These are phyloP conservation scores for Toxotes lorentzi DNA, from an alignment of 2,797 vertebrate genomes.

Conservation along the genomic window DNA sequence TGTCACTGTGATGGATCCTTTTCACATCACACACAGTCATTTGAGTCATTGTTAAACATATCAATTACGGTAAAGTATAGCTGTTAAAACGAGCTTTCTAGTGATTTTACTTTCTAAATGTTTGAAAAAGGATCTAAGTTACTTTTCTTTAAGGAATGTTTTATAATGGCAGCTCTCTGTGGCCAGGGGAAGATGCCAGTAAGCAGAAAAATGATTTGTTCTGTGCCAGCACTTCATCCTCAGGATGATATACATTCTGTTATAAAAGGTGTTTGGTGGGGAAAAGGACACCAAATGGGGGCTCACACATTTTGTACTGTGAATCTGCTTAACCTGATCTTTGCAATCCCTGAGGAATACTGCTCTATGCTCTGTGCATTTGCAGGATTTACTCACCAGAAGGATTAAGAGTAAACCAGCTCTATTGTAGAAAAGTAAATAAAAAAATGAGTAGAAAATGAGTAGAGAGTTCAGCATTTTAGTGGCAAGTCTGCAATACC, in stretches of 20 bases:
- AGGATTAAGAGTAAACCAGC: not conserved
- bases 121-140: not conserved
- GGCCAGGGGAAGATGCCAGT: not conserved
- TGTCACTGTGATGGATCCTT: not conserved
- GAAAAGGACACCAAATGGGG: slow-evolving; percentile 7
- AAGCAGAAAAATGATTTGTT: slow-evolving; percentile 7
- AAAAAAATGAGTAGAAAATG: no score
- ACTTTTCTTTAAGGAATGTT: not conserved
- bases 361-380: not conserved
- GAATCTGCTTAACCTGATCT: slow-evolving; percentile 11
- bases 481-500: not conserved
- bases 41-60: not conserved
- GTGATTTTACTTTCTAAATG: not conserved
- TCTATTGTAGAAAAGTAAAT: slow-evolving; percentile 12
- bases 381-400: not conserved
- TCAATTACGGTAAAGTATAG: not conserved
- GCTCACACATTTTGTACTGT: not conserved
- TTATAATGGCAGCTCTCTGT: not conserved
- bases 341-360: not conserved
- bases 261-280: slow-evolving; percentile 4
- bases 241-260: slow-evolving; percentile 18
- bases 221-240: slow-evolving; percentile 3
- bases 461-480: not conserved
- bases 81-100: not conserved
- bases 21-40: not conserved